Base-by-base conservation (phyloP, 2,113 vertebrate genomes). In the Callocephalon fimbriatum region DNA sequence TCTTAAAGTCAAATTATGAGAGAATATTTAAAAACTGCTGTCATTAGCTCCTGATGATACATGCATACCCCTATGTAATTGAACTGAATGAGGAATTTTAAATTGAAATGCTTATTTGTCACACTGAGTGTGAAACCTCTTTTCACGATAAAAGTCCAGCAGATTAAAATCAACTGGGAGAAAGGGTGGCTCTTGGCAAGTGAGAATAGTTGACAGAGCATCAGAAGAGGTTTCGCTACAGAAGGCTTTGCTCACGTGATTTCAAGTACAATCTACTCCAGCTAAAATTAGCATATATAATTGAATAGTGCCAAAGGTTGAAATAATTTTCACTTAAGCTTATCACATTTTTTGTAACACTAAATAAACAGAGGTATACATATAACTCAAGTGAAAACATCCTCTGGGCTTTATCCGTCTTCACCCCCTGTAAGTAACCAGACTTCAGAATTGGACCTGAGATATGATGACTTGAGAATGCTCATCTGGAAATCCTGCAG, bases 291-390 rank as follows among this genome's bases (percentile, higher is more conserved):
- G 50, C 92, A 86, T 88, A 42, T 88, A 15, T 91, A 95, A 96
- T 84, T 90, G 94, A 90, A 88, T 70, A 88, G 71, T 94, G 95
- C 81, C 85, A 94, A 96, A 95, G 92, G 85, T 85, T 93, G 78
- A 91, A 90, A 96, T 92, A 93, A 94, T 93, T 95, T 88, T 72
- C 75, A 63, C 82, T 92, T 86, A 83, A 92, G 15, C 86, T 97
- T 1, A 6, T 77, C 92, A 73, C 26, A 25, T 44, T 50, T 95
- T 87, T 88, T 77, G 19, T 86, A 71, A 74, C 11, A 3, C 78
- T 92, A 91, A 95, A 93, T 78, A 93, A 95, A 92, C 56, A 96
- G 73, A 65, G 7, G 38, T 61, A 15, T 80, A 35, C 32, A 18
- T 13, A 45, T 77, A 83, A 86, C 18, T 23, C 23, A 31, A 67